Conservation (phyloP, 2,113 vertebrate genomes). For the Microtus richardsoni region DNA sequence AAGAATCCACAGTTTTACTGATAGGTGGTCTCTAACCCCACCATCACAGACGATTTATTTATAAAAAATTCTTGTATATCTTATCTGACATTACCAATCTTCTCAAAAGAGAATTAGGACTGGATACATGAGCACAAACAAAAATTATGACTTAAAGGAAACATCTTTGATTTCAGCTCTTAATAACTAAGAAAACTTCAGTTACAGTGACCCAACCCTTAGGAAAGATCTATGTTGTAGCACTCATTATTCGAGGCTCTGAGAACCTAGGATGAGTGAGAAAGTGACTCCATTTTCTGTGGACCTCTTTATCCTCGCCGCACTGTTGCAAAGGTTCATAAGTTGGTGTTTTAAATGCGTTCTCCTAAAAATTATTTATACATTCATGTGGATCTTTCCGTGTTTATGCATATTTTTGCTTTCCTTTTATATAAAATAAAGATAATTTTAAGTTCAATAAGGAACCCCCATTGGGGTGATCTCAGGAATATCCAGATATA, state of each 20-base stretch:
- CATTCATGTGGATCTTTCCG: not conserved
- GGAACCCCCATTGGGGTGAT: not conserved
- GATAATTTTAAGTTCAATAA: not conserved
- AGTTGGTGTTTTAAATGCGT: not conserved
- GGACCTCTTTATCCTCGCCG: fast-evolving
- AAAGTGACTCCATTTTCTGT: not conserved
- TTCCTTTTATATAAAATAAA: not conserved
- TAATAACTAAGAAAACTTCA: not conserved
- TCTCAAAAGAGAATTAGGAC: not conserved
- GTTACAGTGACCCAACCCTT: not conserved
- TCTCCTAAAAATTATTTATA: not conserved
- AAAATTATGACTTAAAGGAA: not conserved
- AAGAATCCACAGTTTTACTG: not conserved
- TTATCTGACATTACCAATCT: not conserved
- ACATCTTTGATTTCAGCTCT: not conserved
- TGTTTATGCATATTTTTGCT: not conserved
- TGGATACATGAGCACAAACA: not conserved
- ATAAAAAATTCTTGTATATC: not conserved
- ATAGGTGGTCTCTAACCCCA: not conserved
- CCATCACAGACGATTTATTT: not conserved
- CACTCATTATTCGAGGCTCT: not conserved
- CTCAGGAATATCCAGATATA: fast-evolving
- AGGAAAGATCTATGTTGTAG: not conserved
- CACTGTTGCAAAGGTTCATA: not conserved
- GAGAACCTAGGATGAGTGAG: not conserved